phyloP scores from a whole-genome alignment of 64 coral and sea anemone species.

The Acropora tenuis region DNA sequence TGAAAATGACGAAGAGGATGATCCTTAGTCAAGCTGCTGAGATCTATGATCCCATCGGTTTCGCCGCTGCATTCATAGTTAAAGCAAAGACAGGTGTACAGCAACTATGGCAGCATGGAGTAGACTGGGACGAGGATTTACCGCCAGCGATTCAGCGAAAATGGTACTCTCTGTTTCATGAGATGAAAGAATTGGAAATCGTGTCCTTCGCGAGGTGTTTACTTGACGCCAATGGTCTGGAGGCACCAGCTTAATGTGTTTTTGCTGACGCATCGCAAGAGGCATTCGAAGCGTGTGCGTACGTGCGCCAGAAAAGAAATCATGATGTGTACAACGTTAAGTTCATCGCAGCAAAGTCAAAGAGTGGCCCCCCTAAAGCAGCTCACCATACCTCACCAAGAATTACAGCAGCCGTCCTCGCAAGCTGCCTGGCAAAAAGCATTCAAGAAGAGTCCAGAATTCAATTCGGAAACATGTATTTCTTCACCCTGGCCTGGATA shows the following conservation, averaged over 20 bases:
- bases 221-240: conserved; percentile 6
- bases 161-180: background rate
- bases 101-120: conserved; percentile 41
- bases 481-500: conserved; percentile 52
- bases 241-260: conserved; percentile 35
- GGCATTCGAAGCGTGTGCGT: conserved; percentile 48
- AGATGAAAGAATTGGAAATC: too few relatives aligned
- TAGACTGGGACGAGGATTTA: conserved; percentile 37
- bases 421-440: background rate
- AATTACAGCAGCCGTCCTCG: conserved; percentile 58
- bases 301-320: conserved; percentile 22
- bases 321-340: conserved; percentile 26
- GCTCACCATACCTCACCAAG: conserved; percentile 55
- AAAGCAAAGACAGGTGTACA: conserved; percentile 50
- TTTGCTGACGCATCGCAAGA: conserved; percentile 56
- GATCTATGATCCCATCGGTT: conserved; percentile 64
- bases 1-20: background rate
- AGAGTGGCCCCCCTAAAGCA: conserved; percentile 66
- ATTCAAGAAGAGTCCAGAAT: conserved; percentile 9
- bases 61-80: conserved; percentile 32
- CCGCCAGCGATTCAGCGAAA: background rate
- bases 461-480: conserved; percentile 31
- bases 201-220: conserved; percentile 48
- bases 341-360: conserved; percentile 63
- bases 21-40: conserved; percentile 46